Percentiles rank a stretch among this genome's conserved stretches.
phyloP scores from a whole-genome alignment of 2,113 vertebrate genomes.

The Pantherophis guttatus region DNA sequence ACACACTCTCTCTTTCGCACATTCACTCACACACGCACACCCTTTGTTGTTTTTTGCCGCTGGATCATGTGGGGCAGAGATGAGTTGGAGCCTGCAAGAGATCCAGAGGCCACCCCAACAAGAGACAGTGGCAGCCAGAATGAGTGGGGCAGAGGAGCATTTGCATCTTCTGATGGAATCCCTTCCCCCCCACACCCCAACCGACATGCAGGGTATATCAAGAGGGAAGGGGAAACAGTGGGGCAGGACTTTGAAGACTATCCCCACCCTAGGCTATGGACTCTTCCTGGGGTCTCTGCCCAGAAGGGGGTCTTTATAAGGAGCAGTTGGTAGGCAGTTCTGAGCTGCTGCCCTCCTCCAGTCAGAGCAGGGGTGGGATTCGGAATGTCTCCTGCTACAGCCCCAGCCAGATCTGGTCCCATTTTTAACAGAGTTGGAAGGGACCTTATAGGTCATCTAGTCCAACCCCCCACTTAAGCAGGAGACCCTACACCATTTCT shows the following conservation, averaged over 20 bases:
- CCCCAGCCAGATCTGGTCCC: not conserved
- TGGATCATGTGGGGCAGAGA: not conserved
- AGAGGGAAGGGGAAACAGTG: not conserved
- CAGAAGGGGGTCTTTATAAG: not conserved
- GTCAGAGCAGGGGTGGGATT: fast-evolving
- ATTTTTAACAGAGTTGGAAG: not conserved
- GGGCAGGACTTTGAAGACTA: no score
- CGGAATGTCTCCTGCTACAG: not conserved
- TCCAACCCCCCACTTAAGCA: no score
- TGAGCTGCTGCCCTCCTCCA: not conserved
- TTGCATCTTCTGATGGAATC: not conserved
- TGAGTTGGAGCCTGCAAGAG: not conserved
- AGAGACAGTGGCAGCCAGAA: not conserved
- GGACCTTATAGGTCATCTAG: no score
- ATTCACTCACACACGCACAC: not conserved
- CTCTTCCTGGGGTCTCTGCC: not conserved
- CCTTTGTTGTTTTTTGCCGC: not conserved
- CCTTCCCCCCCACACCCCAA: not conserved
- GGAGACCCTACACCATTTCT: no score
- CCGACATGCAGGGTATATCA: not conserved
- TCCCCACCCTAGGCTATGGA: not conserved
- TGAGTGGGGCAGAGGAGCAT: not conserved
- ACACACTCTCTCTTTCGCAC: not conserved
- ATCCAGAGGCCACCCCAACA: not conserved
- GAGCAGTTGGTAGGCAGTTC: not conserved